phyloP scores from a whole-genome alignment of 2,888 invertebrate genomes.

The Zeuzera pyrina region DNA sequence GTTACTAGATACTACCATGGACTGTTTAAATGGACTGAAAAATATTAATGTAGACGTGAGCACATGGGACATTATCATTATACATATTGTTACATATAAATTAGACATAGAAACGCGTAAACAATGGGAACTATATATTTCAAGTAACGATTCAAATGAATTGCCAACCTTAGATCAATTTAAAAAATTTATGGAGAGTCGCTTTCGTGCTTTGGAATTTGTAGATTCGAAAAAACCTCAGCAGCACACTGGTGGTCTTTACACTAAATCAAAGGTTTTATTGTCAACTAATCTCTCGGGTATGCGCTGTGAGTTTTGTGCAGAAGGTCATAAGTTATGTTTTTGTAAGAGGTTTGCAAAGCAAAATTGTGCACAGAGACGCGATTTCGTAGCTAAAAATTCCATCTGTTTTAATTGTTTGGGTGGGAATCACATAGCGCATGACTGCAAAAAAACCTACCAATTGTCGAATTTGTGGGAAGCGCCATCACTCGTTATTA shows the following conservation, averaged over 20 bases:
- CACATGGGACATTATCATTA: too few species aligned
- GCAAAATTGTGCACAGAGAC: not conserved
- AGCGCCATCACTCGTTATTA: constrained; percentile 15
- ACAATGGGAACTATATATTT: constrained; percentile 14
- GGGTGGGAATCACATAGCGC: constrained; percentile 6
- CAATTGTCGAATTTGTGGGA: constrained; percentile 12
- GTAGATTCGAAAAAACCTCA: constrained; percentile 2
- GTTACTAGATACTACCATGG: too few species aligned
- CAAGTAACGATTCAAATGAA: constrained; percentile 2
- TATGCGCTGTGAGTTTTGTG: constrained; percentile 2
- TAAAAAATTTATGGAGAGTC: constrained; percentile 5
- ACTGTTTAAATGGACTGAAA: too few species aligned
- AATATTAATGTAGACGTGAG: too few species aligned
- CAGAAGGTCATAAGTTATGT: constrained; percentile 1
- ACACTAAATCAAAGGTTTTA: not conserved
- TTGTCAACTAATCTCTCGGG: not conserved
- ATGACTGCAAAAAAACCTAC: constrained; percentile 9
- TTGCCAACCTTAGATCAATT: constrained; percentile 7
- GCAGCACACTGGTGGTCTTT: not conserved
- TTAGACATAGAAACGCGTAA: constrained; percentile 16
- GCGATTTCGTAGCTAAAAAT: constrained; percentile 5
- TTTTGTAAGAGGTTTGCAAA: constrained; percentile 4
- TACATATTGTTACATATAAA: constrained; percentile 12
- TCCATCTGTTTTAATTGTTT: constrained; percentile 15
- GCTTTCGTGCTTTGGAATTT: constrained; percentile 6